phyloP scores from a whole-genome alignment of 1,140 invertebrate genomes.

The Pemphigus obesinymphae region DNA sequence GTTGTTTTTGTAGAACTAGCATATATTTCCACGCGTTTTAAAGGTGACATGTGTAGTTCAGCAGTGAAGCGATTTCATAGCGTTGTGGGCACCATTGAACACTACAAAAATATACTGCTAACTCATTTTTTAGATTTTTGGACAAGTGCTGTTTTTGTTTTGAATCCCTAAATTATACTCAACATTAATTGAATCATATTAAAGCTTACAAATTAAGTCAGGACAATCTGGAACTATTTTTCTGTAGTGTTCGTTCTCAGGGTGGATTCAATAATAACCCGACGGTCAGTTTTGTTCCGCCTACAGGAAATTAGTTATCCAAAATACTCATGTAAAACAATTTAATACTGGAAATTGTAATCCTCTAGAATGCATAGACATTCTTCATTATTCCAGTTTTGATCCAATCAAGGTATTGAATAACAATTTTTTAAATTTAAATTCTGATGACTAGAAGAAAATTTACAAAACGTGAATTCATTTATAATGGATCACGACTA shows the following conservation, averaged over 20 bases:
- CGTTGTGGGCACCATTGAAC: no score
- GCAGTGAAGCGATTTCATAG: no score
- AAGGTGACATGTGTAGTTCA: no score
- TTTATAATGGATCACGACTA: not conserved
- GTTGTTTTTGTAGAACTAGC: no score
- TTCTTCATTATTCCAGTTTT: not conserved
- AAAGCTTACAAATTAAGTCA: not conserved
- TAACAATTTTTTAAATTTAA: not conserved
- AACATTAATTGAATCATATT: not conserved
- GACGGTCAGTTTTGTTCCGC: not conserved
- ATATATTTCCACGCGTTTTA: no score
- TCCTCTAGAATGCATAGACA: not conserved
- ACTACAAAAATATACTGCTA: no score
- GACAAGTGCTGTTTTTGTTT: no score
- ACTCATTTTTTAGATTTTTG: no score
- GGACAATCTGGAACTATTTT: not conserved
- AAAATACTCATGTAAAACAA: not conserved
- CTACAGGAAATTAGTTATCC: not conserved
- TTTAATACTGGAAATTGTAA: not conserved
- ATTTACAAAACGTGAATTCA: not conserved
- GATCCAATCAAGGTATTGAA: not conserved
- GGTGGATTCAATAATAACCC: not conserved
- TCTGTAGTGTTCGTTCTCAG: not conserved
- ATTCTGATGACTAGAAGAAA: not conserved
- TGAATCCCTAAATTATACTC: no score